Conservation (phyloP, 2,888 invertebrate species). For the Tipula unca region DNA sequence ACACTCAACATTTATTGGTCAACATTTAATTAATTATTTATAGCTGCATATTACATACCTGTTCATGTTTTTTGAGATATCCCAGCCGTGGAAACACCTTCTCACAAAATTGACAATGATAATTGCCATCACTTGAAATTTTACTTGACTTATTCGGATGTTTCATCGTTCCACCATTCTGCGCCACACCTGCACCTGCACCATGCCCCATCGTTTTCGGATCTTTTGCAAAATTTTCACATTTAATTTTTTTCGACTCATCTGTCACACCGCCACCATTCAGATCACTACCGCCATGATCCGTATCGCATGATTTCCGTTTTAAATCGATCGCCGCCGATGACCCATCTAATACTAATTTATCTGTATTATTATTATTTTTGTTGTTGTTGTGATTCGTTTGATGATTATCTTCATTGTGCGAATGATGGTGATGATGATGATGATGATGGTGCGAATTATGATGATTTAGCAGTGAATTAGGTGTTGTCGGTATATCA, state of each 20-base stretch:
- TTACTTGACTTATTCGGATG: constrained; percentile 20
- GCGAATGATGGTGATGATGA: constrained; percentile 27
- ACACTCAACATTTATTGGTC: too few relatives aligned
- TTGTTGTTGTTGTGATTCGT: neutral
- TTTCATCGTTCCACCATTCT: constrained; percentile 18
- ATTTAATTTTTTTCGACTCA: constrained; percentile 41
- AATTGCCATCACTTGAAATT: constrained; percentile 52
- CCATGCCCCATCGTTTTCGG: constrained; percentile 15
- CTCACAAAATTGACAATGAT: constrained; percentile 87
- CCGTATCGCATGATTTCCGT: neutral
- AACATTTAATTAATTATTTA: too few relatives aligned
- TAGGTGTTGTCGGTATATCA: constrained; percentile 38
- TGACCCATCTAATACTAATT: neutral
- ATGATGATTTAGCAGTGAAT: constrained; percentile 33
- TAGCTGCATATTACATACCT: constrained; percentile 47
- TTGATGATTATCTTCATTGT: constrained; percentile 30
- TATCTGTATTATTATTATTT: constrained; percentile 14
- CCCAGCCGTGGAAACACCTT: constrained; percentile 81
- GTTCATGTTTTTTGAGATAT: constrained; percentile 85
- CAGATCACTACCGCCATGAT: constrained; percentile 20
- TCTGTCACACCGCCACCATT: constrained; percentile 33
- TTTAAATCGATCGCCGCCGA: neutral
- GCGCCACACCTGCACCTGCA: neutral
- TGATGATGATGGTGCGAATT: constrained; percentile 31
- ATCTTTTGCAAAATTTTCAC: neutral